Conservation (phyloP, 2,797 vertebrate species). For the Limnodromus scolopaceus region DNA sequence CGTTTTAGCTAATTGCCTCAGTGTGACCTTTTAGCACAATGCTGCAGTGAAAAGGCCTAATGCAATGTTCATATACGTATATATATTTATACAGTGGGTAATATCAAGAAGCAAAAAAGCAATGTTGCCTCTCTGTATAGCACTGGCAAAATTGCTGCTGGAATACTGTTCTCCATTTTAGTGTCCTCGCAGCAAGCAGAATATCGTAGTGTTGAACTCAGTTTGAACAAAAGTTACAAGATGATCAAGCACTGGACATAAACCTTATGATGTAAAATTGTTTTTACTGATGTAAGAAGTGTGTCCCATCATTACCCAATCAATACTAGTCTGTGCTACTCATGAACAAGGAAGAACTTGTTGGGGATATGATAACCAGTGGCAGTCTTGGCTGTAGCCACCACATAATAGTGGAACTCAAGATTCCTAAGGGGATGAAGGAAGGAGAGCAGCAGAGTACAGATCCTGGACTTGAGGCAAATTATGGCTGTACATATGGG, state of each 20-base stretch:
- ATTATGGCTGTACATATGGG: fast-evolving
- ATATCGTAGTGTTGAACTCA: neutral
- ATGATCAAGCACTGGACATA: neutral
- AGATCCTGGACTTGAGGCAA: neutral
- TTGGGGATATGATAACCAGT: neutral
- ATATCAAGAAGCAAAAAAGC: fast-evolving
- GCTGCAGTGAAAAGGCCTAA: neutral
- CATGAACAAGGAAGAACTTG: neutral
- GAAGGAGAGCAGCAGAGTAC: neutral
- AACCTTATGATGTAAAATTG: neutral
- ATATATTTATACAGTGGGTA: neutral
- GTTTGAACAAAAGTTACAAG: neutral
- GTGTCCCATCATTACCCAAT: neutral
- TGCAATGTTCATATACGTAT: neutral
- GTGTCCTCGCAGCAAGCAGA: fast-evolving
- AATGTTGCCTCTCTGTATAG: neutral
- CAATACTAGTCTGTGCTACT: fast-evolving
- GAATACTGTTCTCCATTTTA: neutral
- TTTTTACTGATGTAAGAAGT: neutral
- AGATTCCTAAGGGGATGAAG: neutral
- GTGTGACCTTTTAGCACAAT: neutral
- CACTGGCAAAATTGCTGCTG: neutral
- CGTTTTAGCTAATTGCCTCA: neutral
- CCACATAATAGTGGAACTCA: neutral
- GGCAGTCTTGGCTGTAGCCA: fast-evolving